Base-by-base conservation (phyloP, 2,113 vertebrate genomes). In the Gallinago jamesoni region DNA sequence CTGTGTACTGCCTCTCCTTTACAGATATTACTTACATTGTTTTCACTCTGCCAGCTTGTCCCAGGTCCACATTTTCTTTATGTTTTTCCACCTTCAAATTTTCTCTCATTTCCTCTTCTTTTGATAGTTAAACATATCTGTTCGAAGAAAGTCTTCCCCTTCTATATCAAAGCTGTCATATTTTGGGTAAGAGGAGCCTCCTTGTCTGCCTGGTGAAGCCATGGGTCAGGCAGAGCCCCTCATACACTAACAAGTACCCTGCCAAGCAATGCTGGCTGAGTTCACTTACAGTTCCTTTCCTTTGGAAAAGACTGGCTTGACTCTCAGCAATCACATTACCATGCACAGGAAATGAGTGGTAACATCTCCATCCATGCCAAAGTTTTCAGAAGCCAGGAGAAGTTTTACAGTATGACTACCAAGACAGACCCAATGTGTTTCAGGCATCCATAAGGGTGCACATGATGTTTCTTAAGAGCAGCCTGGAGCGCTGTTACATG, bases 81-180 rank as follows among this genome's bases (percentile, higher is more conserved):
- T 12, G 30, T 6, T 35, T 25, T 18, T 28, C 5, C 6, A 6
- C 24, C 0, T 12, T 17, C 4, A 3, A 2, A 1, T 72, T 83
- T 73, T 60, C 20, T 78, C n/a, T 3, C 31, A 13, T 55, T 72
- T 72, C 52, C 22, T 59, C 14, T 74, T 76, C 22, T 84, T 89
- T 72, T 23, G 20, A 19, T 64, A 59, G 20, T 35, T 73, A 56
- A 76, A 55, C 3, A 2, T 53, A 31, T 11, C 22, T 43, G 4
- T 64, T 56, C 47, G 35, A 24, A 50, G 57, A 79, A 62, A 57
- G 6, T 1, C 7, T 70, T 87, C 12, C 8, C 16, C 25, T 78
- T 15, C 8, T 30, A 1, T 45, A 28, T 63, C 33, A 41, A 14
- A 63, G 25, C 14, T 77, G 11, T 41, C 55, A 27, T 48, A 64